Percentiles rank a stretch among this genome's conserved stretches.
These are phyloP conservation scores for Urocolius indicus DNA, from an alignment of 2,113 vertebrate genomes.

Conservation along the genomic window DNA sequence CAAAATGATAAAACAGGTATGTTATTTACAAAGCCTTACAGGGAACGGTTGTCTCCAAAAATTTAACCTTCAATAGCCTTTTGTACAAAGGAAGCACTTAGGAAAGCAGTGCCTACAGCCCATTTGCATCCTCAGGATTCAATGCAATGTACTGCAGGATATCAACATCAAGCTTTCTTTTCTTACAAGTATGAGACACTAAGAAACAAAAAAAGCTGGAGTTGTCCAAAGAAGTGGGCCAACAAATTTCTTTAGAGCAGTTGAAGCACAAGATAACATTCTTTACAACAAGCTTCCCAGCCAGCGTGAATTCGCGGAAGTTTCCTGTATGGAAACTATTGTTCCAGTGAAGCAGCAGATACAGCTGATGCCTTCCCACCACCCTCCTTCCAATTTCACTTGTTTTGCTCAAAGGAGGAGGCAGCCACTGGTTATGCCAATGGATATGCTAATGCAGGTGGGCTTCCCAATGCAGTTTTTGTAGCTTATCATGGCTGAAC, in stretches of 20 bases:
- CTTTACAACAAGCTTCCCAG: background rate
- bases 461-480: background rate
- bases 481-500: accelerated
- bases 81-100: background rate
- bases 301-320: background rate
- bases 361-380: background rate
- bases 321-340: background rate
- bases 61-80: background rate
- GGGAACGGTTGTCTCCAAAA: background rate
- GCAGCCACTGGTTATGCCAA: background rate
- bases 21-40: background rate
- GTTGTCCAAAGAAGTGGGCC: background rate
- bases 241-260: background rate
- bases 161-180: background rate
- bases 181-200: background rate
- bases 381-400: background rate
- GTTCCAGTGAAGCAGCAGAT: background rate
- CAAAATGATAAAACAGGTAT: accelerated
- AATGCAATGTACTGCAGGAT: background rate
- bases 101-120: background rate
- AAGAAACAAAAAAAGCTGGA: background rate
- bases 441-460: accelerated
- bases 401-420: background rate
- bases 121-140: background rate
- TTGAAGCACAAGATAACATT: background rate